Conservation (phyloP, 2,113 vertebrate genomes). For the Oceanites oceanicus region DNA sequence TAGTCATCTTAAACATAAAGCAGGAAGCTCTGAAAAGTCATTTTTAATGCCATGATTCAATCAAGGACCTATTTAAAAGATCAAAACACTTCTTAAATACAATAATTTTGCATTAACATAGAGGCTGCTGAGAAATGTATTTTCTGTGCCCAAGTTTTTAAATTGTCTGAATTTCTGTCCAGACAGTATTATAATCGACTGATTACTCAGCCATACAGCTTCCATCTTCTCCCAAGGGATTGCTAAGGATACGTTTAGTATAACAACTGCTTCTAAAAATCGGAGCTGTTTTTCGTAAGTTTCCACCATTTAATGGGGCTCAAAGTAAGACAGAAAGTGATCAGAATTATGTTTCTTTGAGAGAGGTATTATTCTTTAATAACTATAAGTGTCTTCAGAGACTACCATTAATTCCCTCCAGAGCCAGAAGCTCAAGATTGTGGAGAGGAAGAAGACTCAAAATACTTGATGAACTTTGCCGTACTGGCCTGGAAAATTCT, state of each 20-base stretch:
- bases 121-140: neutral
- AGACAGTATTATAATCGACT: neutral
- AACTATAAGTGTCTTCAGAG: neutral
- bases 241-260: neutral
- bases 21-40: neutral
- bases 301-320: neutral
- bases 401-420: neutral
- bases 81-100: neutral
- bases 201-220: neutral
- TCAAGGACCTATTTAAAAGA: neutral
- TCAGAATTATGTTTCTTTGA: neutral
- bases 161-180: neutral
- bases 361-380: neutral
- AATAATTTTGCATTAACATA: neutral
- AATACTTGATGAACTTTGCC: neutral
- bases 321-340: neutral
- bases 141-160: neutral
- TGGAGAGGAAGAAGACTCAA: neutral
- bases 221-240: neutral
- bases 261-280: neutral
- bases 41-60: neutral
- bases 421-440: neutral
- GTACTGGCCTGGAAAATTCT: neutral
- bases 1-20: neutral
- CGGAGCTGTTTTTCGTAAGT: neutral